Evolutionary conservation across 2,113 vertebrate species (phyloP).

Genomic region (Orthonyx spaldingii): DNA sequence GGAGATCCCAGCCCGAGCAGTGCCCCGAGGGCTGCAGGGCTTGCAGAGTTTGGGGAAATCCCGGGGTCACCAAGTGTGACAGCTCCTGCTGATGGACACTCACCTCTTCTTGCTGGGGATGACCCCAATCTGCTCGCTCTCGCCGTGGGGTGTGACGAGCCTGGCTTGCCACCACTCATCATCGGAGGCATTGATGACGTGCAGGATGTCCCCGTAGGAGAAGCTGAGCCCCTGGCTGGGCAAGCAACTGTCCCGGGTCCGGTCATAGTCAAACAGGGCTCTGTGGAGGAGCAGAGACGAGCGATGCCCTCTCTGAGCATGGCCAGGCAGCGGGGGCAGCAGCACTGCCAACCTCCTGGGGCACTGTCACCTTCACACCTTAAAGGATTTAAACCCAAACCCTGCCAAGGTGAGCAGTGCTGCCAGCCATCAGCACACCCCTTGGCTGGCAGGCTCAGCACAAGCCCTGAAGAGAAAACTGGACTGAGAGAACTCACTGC

Average conservation of each 20-base stretch:
- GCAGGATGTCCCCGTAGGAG: conserved; percentile 95
- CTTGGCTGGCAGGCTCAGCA: neutral
- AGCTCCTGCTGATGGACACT: neutral
- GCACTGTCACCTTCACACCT: neutral
- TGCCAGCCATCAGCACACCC: neutral
- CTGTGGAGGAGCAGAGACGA: conserved; percentile 58
- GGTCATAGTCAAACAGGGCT: conserved; percentile 97
- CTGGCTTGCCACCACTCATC: conserved; percentile 99
- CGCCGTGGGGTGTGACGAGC: conserved; percentile 92
- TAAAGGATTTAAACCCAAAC: neutral
- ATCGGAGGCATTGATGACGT: conserved; percentile 96
- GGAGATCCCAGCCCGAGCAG: neutral
- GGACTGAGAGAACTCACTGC: neutral
- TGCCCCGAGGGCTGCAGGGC: neutral
- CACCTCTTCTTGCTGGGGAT: conserved; percentile 99
- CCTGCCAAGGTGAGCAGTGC: fast-evolving
- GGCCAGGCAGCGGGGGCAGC: neutral
- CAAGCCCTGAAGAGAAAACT: neutral
- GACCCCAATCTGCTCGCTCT: conserved; percentile 97
- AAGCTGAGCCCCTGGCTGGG: conserved; percentile 98
- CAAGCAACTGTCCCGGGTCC: conserved; percentile 95
- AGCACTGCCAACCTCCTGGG: neutral
- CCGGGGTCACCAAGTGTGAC: fast-evolving
- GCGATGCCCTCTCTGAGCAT: fast-evolving
- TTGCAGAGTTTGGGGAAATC: fast-evolving